Evolutionary conservation across 2,888 invertebrate genomes (phyloP), one percentile per base, ranked within the genome.

Genomic region (Caenorhabditis parvicauda): DNA sequence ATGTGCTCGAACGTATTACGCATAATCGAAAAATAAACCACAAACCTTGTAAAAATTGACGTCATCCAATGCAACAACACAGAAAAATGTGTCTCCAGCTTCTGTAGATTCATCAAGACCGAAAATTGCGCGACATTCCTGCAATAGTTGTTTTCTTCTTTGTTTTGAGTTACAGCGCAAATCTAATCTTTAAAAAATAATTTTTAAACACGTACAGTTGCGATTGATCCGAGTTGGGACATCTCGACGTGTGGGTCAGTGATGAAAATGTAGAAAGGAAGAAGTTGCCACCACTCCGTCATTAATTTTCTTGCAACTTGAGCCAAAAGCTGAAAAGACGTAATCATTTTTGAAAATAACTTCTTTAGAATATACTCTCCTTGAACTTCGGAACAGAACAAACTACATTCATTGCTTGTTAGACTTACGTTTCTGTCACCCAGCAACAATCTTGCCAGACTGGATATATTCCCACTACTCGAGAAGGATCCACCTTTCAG

Each of bases 261-360:
- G 27, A 59, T 55, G 1, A 68, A 44, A 2, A 68, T 54, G 32
- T 54, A 63, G 37, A 68, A 63, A 3, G 69, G 69, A 21, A 69
- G 45, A n/a, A 66, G 41, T 12, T 64, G 51, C 69, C 69, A 69
- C 69, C 69, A 69, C 17, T 66, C 38, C 1, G 42, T 12, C 1
- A 64, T 27, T 1, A 66, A 17, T 28, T 38, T 24, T 4, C 50
- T 44, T 12, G 65, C 61, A 44, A 59, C 48, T 12, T 54, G 49
- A 2, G 14, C 4, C 4, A 69, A 25, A 19, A 56, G 54, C 37
- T 59, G 41, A 19, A 54, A 42, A 28, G 21, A 12, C 12, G 21
- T 24, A n/a, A 32, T 32, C 35, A n/a, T 12, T 12, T 12, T 12
- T 12, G 35, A 32, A 32, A 32, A 12, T 32, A 12, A 32, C n/a